phyloP scores from a whole-genome alignment of 2,888 invertebrate species.

The Bugulina stolonifera region DNA sequence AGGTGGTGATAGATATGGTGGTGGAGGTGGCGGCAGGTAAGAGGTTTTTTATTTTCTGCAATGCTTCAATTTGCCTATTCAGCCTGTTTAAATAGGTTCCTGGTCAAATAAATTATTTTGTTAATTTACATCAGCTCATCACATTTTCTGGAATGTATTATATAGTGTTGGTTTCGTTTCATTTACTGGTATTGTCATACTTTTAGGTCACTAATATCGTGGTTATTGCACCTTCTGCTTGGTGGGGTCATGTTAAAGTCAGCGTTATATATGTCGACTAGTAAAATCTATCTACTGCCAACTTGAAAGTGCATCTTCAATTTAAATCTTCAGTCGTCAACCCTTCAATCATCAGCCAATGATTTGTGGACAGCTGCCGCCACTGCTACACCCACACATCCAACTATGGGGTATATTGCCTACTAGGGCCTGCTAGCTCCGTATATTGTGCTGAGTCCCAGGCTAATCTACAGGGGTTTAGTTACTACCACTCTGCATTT shows the following conservation, averaged over 20 bases:
- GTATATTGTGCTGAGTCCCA: background rate
- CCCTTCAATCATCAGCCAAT: background rate
- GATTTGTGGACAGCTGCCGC: background rate
- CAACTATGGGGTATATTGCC: background rate
- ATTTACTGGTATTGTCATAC: constrained; percentile 6
- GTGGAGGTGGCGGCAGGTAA: background rate
- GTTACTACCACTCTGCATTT: background rate
- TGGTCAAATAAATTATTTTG: background rate
- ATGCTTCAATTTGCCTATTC: background rate
- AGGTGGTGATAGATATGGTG: background rate
- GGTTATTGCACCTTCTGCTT: constrained; percentile 21
- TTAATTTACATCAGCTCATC: no score
- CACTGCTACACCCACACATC: background rate
- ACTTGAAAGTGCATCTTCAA: background rate
- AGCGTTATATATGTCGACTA: background rate
- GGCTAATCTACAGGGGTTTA: background rate
- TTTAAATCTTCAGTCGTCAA: background rate
- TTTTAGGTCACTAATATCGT: constrained; percentile 17
- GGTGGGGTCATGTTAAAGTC: background rate
- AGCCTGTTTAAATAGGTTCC: no score
- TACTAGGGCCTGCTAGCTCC: background rate
- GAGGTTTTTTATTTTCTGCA: background rate
- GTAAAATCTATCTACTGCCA: background rate
- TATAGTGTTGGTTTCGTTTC: background rate
- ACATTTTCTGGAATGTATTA: no score